A percentile compares a stretch with the other conserved stretches of the same genome.
Conservation (phyloP, 2,888 invertebrate genomes). For the Chymomyza fuscimana region DNA sequence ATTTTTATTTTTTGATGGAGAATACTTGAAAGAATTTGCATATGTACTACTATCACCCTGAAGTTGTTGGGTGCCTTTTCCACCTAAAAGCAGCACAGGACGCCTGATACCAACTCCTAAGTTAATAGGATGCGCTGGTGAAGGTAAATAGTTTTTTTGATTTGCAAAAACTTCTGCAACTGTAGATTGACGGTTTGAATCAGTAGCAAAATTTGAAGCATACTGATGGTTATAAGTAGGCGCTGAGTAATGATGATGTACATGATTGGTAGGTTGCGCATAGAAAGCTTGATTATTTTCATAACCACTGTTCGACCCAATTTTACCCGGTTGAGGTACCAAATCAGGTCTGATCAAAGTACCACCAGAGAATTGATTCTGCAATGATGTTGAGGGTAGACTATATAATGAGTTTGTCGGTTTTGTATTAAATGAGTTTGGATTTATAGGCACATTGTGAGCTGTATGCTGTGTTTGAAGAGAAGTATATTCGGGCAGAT, state of each 20-base stretch:
- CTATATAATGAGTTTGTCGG: constrained; percentile 9
- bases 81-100: constrained; percentile 11
- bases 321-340: constrained; percentile 3
- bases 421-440: constrained; percentile 9
- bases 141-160: background rate
- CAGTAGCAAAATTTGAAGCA: constrained; percentile 8
- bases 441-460: too few relatives aligned
- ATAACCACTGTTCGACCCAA: constrained; percentile 18
- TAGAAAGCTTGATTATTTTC: background rate
- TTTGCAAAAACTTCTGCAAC: background rate
- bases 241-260: constrained; percentile 21
- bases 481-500: constrained; percentile 31
- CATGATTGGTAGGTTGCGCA: constrained; percentile 4
- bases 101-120: background rate
- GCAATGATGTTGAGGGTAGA: background rate
- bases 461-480: too few relatives aligned
- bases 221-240: constrained; percentile 11
- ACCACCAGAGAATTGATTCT: constrained; percentile 14
- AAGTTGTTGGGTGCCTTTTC: background rate
- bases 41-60: background rate
- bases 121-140: background rate
- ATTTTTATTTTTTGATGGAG: background rate
- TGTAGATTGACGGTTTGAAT: background rate
- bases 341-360: constrained; percentile 8
- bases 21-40: background rate